Evolutionary conservation across 2,888 invertebrate genomes (phyloP), one percentile per base, ranked within the genome.

Genomic region (Dicyrtomina minuta): DNA sequence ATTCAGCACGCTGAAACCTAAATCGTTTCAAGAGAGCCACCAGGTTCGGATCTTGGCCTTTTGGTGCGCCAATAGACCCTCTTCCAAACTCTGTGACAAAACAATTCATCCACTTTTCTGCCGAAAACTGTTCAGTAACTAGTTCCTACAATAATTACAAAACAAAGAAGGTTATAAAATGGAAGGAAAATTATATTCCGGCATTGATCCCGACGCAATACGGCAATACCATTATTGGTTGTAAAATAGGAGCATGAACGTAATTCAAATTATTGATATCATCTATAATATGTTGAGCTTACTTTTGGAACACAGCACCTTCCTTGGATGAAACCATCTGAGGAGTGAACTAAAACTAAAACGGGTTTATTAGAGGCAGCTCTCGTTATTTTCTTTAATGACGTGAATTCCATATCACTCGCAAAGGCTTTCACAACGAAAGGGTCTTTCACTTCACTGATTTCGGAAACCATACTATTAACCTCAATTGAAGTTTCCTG

Each of bases 221-320:
- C n/a, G 10, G 51, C 12, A 12, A 51, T 13, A 10, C 13, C 43
- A 8, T 41, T 41, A 41, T 41, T 13, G 13, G 8, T 41, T 41
- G 8, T 13, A 41, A 41, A 10, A 13, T n/a, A 8, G 43, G 8
- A 41, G 13, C 8, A 13, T 10, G 13, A 10, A n/a, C 49, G 22
- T n/a, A 49, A 10, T 1, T 20, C 12, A 49, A 49, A 15, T n/a
- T 49, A 10, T 49, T 17, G 44, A n/a, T 41, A 8, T 41, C 49
- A 49, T 49, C 17, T 49, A 4, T 49, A 22, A 49, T 2, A 20
- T 49, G 2, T 13, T 41, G 10, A 27, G 53, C 41, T 79, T 82
- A 90, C 90, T 85, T 86, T 82, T 2, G 91, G 91, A 62, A 91
- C 87, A 74, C 85, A 85, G 79, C 89, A 89, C 49, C 88, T 84